These are phyloP conservation scores for Darevskia nairensis DNA, from an alignment of 2,797 vertebrate species.

Conservation along the genomic window DNA sequence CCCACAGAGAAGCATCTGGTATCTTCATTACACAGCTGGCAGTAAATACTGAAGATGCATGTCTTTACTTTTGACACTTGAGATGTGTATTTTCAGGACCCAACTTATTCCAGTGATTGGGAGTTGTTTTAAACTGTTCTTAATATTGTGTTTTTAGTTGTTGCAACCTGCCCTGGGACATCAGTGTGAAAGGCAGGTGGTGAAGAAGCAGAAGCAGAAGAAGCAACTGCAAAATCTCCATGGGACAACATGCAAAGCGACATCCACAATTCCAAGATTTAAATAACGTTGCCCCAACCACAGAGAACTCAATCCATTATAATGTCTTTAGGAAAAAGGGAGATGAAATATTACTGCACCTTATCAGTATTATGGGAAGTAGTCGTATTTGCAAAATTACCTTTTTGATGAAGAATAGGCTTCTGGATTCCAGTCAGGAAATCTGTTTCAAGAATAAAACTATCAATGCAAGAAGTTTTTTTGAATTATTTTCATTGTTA, in stretches of 20 bases:
- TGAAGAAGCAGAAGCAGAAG: too few species aligned
- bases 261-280: background rate
- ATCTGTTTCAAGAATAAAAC: conserved; percentile 77
- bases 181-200: too few species aligned
- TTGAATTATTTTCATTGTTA: background rate
- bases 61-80: too few species aligned
- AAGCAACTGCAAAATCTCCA: background rate
- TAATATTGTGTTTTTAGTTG: too few species aligned
- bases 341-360: background rate
- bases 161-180: too few species aligned
- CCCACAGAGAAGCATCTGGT: too few species aligned
- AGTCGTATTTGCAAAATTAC: conserved; percentile 70
- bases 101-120: too few species aligned
- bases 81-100: too few species aligned
- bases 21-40: too few species aligned
- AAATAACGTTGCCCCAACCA: background rate
- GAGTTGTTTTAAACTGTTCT: too few species aligned
- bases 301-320: background rate
- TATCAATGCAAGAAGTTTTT: background rate
- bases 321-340: background rate
- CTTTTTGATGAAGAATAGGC: conserved; percentile 77
- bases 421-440: conserved; percentile 90
- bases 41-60: too few species aligned
- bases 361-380: accelerated
- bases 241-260: background rate